Base-by-base conservation (phyloP, 2,888 invertebrate species). In the Synanthedon tipuliformis region DNA sequence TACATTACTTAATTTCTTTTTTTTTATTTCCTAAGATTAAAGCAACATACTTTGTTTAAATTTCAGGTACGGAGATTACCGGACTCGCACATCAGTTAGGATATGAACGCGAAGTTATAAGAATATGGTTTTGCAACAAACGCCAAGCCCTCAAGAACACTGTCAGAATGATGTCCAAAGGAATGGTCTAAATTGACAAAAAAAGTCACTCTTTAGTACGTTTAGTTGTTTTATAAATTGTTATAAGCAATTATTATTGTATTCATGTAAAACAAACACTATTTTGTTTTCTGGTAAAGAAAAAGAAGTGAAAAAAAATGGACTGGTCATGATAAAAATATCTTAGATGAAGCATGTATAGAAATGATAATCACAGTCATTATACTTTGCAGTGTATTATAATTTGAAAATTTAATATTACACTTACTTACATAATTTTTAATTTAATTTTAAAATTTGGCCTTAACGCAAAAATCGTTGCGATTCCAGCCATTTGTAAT, bases 41-140 rank as follows among this genome's bases (percentile, higher is more conserved):
- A 15, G 11, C 10, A 12, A 8, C 45, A 11, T 40, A 1, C 5
- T 48, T 12, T n/a, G n/a, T 40, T 13, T 59, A 63, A 59, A 53
- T 77, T 89, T 49, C 87, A 98, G 98, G 98, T 61, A 96, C 96
- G 57, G 98, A 98, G 89, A 98, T 98, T 76, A 98, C 98, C 15
- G 95, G 95, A 48, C 87, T 98, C 62, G 97, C 98, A 12, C 96
- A 97, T 75, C 96, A 97, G 77, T 87, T 99, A 55, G 98, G 98
- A 62, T 98, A 98, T 82, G 98, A 98, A 75, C 90, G 98, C 53
- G 98, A 99, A 89, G 98, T 98, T 52, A 98, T 99, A 70, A 90
- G 98, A 80, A 98, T 99, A 86, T 99, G 99, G 98, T 99, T 99
- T 87, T 99, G 98, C 88, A 99, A 99, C 88, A 98, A 98, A 84